Evolutionary conservation across 1,140 invertebrate genomes (phyloP).

Genomic region (Lepidurus packardi): DNA sequence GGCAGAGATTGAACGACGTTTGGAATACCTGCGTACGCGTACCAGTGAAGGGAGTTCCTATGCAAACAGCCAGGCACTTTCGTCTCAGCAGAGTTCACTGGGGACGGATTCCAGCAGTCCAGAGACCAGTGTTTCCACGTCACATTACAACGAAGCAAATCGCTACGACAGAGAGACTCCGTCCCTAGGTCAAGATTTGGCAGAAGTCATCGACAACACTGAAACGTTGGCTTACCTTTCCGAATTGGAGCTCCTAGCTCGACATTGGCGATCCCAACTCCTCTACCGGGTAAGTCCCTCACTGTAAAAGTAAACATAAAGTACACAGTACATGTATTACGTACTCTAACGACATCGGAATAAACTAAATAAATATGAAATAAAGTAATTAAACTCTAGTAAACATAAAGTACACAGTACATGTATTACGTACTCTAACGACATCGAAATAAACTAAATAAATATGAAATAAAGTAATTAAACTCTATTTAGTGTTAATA

Average conservation of each 20-base stretch:
- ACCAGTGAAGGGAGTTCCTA: neutral
- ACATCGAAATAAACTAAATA: too few species aligned
- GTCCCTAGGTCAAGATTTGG: slow-evolving; percentile 19
- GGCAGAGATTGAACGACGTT: slow-evolving; percentile 29
- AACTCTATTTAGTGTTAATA: too few species aligned
- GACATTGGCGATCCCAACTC: slow-evolving; percentile 34
- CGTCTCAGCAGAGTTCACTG: neutral
- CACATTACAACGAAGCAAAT: neutral
- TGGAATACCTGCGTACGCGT: slow-evolving; percentile 22
- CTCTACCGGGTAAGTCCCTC: slow-evolving; percentile 31
- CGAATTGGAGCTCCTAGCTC: slow-evolving; percentile 36
- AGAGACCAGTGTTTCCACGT: slow-evolving; percentile 6
- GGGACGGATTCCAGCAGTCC: slow-evolving; percentile 14
- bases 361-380: too few species aligned
- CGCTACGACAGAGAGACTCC: neutral
- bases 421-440: too few species aligned
- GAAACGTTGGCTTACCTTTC: slow-evolving; percentile 35
- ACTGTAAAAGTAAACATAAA: too few species aligned
- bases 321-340: too few species aligned
- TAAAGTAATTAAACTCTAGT: too few species aligned
- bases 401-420: too few species aligned
- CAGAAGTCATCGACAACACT: slow-evolving; percentile 30
- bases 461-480: too few species aligned
- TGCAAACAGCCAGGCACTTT: slow-evolving; percentile 6
- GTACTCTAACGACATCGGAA: too few species aligned